A percentile compares a stretch with the other conserved stretches of the same genome.
Evolutionary conservation across 2,113 vertebrate species (phyloP).

Genomic region (Lethenteron camtschaticum): DNA sequence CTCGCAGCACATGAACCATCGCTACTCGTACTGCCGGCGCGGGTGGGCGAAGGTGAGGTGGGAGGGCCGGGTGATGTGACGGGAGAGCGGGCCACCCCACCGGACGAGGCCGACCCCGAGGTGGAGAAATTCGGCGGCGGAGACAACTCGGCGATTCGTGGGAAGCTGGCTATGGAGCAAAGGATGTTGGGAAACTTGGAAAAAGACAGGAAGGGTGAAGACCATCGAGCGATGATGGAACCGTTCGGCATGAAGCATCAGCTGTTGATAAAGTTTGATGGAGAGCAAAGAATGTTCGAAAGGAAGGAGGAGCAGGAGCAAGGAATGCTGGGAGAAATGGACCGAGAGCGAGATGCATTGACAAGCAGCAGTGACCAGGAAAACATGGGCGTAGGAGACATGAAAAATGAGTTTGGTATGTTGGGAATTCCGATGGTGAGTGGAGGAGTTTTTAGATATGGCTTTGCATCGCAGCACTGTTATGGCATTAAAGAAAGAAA

Average conservation of each 20-base stretch:
- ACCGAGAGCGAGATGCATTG: constrained; percentile 16
- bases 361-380: constrained; percentile 12
- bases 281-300: constrained; percentile 13
- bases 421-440: no score
- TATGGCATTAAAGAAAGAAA: no score
- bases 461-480: no score
- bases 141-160: background rate
- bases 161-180: constrained; percentile 8
- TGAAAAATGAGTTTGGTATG: no score
- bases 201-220: no score
- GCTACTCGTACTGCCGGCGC: constrained; percentile 98
- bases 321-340: constrained; percentile 14
- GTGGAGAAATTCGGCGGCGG: constrained; percentile 11
- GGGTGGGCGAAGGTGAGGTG: constrained; percentile 43
- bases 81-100: constrained; percentile 13
- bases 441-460: no score
- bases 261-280: constrained; percentile 21
- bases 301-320: constrained; percentile 14
- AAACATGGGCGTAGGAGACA: no score
- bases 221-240: constrained; percentile 11
- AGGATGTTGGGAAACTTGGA: background rate
- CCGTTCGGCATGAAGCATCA: constrained; percentile 19
- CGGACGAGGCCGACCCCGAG: constrained; percentile 15
- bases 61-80: constrained; percentile 22
- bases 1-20: constrained; percentile 99